Evolutionary conservation across 2,888 invertebrate genomes (phyloP), one percentile per base, ranked within the genome.

Genomic region (Maniola hyperantus): DNA sequence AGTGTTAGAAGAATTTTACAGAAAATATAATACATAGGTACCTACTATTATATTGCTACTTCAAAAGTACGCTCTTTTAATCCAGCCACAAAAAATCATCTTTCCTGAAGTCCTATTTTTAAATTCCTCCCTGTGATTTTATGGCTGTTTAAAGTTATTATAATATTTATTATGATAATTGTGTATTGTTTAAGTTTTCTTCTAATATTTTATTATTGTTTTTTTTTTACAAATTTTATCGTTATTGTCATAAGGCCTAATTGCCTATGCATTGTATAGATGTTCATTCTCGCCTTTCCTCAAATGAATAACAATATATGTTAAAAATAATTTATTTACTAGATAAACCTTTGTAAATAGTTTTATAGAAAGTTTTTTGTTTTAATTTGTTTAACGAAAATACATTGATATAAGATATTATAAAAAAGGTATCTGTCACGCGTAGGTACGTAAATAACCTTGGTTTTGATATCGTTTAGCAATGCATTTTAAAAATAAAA

Each of bases 91-190:
- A 57, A 20, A 18, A 15, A 48, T 34, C 6, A 54, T 57, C 1
- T 57, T 57, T 13, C 13, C 11, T 42, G 13, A 57, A 42, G 15
- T 42, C 57, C 18, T 57, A 42, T 57, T 57, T 51, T 42, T 36
- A 39, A 55, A 57, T 42, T 42, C 57, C 66, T 73, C 80, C 84
- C 84, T 86, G 85, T 87, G 85, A 86, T 86, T 83, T 73, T 74
- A 82, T 78, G 85, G 86, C 85, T 85, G 85, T 85, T 79, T 78
- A 76, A 77, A 75, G 57, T 72, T 72, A 73, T 54, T 39, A 58
- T 42, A 68, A 48, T 64, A 70, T 58, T 39, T 62, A 36, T 65
- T 65, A 44, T 64, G 26, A 26, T 51, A 51, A 36, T 57, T 57
- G 20, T 50, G 39, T 68, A 67, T 67, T 48, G 39, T 65, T 65